Conservation (phyloP, 1,140 invertebrate genomes). For the Tetranychus urticae region DNA sequence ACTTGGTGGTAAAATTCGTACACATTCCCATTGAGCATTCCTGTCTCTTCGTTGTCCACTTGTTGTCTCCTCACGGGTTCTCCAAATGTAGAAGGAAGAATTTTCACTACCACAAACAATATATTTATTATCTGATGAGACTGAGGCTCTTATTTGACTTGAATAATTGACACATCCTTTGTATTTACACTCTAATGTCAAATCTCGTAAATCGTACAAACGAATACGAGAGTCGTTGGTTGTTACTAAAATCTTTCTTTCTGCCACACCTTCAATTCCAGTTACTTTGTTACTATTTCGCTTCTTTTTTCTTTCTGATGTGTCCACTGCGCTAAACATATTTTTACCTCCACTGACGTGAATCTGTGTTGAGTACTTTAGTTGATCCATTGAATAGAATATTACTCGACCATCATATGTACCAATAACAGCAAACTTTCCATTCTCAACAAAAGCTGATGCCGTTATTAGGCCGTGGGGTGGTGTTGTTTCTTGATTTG, state of each 20-base stretch:
- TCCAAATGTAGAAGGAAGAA: slow-evolving; percentile 92
- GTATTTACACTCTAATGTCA: slow-evolving; percentile 90
- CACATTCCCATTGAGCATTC: slow-evolving; percentile 93
- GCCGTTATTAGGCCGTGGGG: slow-evolving; percentile 26
- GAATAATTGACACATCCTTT: slow-evolving; percentile 79
- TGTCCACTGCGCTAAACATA: not conserved
- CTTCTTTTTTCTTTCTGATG: not conserved
- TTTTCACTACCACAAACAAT: slow-evolving; percentile 95
- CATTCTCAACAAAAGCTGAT: slow-evolving; percentile 28
- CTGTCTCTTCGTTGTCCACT: slow-evolving; percentile 74
- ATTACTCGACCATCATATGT: slow-evolving; percentile 30
- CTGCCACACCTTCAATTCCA: slow-evolving; percentile 12
- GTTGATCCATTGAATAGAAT: slow-evolving; percentile 26
- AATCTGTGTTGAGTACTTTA: slow-evolving; percentile 12
- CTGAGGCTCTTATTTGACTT: slow-evolving; percentile 84
- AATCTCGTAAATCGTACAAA: slow-evolving; percentile 81
- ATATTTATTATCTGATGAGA: slow-evolving; percentile 84
- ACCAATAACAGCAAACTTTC: slow-evolving; percentile 27
- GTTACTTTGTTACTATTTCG: slow-evolving; percentile 8
- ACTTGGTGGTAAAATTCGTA: slow-evolving; percentile 20
- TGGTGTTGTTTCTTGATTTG: slow-evolving; percentile 6
- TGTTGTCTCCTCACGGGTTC: slow-evolving; percentile 78
- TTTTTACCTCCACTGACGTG: slow-evolving; percentile 17
- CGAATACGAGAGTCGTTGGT: slow-evolving; percentile 93
- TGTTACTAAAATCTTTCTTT: slow-evolving; percentile 53